phyloP scores from a whole-genome alignment of 2,888 invertebrate genomes.

The Lasioglossum zephyrum region DNA sequence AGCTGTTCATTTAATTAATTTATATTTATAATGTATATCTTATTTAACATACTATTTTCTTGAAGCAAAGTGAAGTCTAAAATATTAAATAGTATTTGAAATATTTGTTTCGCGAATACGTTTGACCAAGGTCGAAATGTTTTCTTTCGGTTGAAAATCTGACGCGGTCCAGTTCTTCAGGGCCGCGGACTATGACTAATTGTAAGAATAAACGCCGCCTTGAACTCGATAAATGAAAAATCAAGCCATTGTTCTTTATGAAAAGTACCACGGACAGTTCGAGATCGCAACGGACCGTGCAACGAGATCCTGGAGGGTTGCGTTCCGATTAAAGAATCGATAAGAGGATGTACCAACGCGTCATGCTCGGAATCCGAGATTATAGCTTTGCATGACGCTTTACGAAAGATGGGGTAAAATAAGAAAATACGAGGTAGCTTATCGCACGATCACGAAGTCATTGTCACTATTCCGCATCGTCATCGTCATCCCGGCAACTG shows the following conservation, averaged over 20 bases:
- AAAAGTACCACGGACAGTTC: not conserved
- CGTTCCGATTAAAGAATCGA: slow-evolving; percentile 48
- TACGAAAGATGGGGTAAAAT: slow-evolving; percentile 45
- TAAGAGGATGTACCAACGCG: slow-evolving; percentile 27
- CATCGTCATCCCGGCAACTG: slow-evolving; percentile 67
- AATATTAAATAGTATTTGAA: too few relatives aligned
- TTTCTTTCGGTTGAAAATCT: not conserved
- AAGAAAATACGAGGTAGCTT: slow-evolving; percentile 57
- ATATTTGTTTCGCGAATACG: not conserved
- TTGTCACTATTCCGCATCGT: slow-evolving; percentile 59
- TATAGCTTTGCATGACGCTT: slow-evolving; percentile 56
- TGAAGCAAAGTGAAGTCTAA: too few relatives aligned
- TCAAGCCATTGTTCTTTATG: not conserved
- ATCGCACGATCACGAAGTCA: slow-evolving; percentile 65
- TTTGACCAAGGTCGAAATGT: not conserved
- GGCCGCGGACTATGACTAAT: not conserved
- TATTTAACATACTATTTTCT: too few relatives aligned
- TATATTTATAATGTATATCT: too few relatives aligned
- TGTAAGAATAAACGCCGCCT: not conserved
- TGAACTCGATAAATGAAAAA: not conserved
- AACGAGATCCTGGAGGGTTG: slow-evolving; percentile 17
- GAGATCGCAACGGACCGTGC: slow-evolving; percentile 1
- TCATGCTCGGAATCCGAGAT: slow-evolving; percentile 46
- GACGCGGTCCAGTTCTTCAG: not conserved
- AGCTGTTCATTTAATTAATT: too few relatives aligned